Conservation (phyloP, 2,113 vertebrate genomes). For the Balaeniceps rex region DNA sequence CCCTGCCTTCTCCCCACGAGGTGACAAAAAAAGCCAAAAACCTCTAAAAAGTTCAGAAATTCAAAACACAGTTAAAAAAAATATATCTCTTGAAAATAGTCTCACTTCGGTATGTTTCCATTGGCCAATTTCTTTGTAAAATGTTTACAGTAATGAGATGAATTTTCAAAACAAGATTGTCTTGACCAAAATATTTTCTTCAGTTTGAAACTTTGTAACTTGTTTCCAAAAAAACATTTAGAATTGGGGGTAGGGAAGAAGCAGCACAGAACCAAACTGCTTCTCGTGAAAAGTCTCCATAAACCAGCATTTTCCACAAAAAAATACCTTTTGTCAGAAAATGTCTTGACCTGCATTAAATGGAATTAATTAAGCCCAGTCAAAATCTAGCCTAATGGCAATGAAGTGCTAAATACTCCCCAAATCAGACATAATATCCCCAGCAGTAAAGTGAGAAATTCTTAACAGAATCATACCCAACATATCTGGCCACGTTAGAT, state of each 20-base stretch:
- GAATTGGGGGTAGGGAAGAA: not conserved
- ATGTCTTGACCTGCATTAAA: not conserved
- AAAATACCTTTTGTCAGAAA: not conserved
- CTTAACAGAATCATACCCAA: accelerated
- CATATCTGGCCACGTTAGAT: accelerated
- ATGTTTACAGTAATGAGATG: not conserved
- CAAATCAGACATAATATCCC: not conserved
- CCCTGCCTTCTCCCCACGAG: not conserved
- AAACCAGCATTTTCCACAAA: not conserved
- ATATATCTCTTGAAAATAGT: not conserved
- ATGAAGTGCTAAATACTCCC: not conserved
- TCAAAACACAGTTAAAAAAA: not conserved
- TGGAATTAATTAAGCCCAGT: not conserved
- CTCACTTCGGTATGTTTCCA: not conserved
- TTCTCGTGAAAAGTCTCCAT: not conserved
- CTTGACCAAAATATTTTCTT: not conserved
- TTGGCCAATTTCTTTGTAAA: not conserved
- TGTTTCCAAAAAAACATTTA: not conserved
- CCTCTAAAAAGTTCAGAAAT: not conserved
- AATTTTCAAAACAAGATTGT: not conserved
- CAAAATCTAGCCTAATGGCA: not conserved
- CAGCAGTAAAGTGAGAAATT: accelerated
- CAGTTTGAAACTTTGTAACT: not conserved
- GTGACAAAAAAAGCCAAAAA: not conserved
- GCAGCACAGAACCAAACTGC: not conserved